Percentiles rank a stretch among this genome's conserved stretches.
These are phyloP conservation scores for Callionymus lyra DNA, from an alignment of 2,113 vertebrate species.

Conservation along the genomic window DNA sequence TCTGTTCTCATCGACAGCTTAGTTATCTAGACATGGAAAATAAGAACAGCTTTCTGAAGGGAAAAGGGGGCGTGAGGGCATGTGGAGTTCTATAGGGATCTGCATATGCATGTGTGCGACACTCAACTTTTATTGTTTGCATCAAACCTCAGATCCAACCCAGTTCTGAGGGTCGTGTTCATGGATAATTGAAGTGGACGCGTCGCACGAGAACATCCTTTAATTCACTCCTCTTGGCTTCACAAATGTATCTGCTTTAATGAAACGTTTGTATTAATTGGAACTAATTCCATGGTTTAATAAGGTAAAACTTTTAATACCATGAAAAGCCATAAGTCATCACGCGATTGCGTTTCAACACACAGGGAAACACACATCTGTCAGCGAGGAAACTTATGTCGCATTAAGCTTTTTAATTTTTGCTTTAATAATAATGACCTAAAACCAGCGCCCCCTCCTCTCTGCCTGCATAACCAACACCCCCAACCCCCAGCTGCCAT, in stretches of 20 bases:
- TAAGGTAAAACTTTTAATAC: slow-evolving; percentile 60
- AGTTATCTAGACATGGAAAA: slow-evolving; percentile 57
- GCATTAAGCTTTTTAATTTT: slow-evolving; percentile 66
- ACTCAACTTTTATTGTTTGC: background rate
- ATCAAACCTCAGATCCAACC: too few species aligned
- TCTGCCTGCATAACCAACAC: background rate
- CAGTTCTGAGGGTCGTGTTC: too few species aligned
- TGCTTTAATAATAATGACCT: slow-evolving; percentile 63
- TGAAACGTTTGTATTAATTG: too few species aligned
- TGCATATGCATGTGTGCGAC: slow-evolving; percentile 41
- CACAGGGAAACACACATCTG: slow-evolving; percentile 56
- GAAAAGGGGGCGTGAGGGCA: slow-evolving; percentile 19
- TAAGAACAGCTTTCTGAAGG: slow-evolving; percentile 54
- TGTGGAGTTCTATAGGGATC: slow-evolving; percentile 43
- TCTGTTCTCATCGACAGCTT: slow-evolving; percentile 65
- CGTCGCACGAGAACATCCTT: too few species aligned
- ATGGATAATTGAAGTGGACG: too few species aligned
- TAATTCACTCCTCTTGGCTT: too few species aligned
- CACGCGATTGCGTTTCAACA: slow-evolving; percentile 32
- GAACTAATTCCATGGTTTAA: too few species aligned
- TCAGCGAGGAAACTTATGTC: slow-evolving; percentile 58
- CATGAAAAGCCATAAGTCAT: slow-evolving; percentile 42
- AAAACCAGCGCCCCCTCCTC: slow-evolving; percentile 39
- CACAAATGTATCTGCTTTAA: too few species aligned
- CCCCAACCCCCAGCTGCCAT: slow-evolving; percentile 50